A percentile compares a stretch with the other conserved stretches of the same genome.
These are phyloP conservation scores for Triplophysa yarkandensis DNA, from an alignment of 2,797 vertebrate species.

Conservation along the genomic window DNA sequence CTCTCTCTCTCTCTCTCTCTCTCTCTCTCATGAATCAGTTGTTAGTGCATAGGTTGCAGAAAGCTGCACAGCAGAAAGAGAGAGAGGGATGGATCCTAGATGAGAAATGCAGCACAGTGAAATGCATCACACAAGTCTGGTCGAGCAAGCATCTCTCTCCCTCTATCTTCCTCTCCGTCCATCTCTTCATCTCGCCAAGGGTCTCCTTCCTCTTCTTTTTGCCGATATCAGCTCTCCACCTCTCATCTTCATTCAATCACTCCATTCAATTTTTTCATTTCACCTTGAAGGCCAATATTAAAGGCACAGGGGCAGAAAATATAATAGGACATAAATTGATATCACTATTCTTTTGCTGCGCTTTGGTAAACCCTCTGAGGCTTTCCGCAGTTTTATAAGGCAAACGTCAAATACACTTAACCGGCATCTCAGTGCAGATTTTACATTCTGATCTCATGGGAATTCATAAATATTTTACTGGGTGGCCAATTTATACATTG, in stretches of 20 bases:
- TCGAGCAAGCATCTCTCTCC: conserved; percentile 43
- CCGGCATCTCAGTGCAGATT: neutral
- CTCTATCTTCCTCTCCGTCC: conserved; percentile 18
- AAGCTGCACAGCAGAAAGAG: conserved; percentile 66
- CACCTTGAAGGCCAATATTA: conserved; percentile 49
- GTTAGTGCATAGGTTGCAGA: conserved; percentile 78
- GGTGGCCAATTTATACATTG: too few species aligned
- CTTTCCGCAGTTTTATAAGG: conserved; percentile 9
- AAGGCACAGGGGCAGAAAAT: conserved; percentile 45
- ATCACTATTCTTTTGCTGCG: neutral
- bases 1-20: conserved; percentile 59
- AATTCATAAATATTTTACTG: too few species aligned
- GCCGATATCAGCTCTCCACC: conserved; percentile 31
- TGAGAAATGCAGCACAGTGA: conserved; percentile 50
- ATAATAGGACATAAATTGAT: conserved; percentile 30
- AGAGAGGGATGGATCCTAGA: conserved; percentile 38
- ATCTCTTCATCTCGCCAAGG: conserved; percentile 31
- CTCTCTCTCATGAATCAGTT: conserved; percentile 76
- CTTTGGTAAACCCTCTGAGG: conserved; percentile 23
- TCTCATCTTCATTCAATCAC: conserved; percentile 41
- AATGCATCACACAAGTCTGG: conserved; percentile 54
- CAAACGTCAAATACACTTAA: conserved; percentile 13
- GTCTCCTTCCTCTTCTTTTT: conserved; percentile 15
- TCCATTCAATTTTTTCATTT: conserved; percentile 39
- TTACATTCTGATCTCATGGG: too few species aligned